Conservation (phyloP, 2,888 invertebrate genomes). For the Dryococelus australis region DNA sequence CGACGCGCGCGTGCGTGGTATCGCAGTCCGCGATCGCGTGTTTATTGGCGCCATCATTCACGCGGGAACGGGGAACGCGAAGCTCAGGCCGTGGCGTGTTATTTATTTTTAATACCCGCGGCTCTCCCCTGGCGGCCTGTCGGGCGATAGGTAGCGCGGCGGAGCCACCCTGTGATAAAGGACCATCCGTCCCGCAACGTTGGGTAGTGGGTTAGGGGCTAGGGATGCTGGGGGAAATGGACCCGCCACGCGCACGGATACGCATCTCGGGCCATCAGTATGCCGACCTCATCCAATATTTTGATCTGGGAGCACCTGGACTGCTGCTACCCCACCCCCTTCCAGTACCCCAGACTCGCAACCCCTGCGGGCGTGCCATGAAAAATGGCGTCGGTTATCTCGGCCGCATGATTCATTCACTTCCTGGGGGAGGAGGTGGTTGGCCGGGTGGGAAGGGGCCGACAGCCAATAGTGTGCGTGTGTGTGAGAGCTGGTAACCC, state of each 20-base stretch:
- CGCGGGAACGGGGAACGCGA: background rate
- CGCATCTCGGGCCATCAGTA: conserved; percentile 24
- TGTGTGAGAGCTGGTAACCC: background rate
- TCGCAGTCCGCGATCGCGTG: background rate
- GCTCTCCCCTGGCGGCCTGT: background rate
- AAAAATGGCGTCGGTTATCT: conserved; percentile 28
- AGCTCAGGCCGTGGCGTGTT: background rate
- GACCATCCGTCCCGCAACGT: background rate
- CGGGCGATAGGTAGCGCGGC: conserved; percentile 4
- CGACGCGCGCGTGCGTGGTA: background rate
- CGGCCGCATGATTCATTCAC: conserved; percentile 28
- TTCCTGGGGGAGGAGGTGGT: conserved; percentile 16
- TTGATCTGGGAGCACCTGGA: conserved; percentile 27
- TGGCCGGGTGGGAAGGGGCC: conserved; percentile 17
- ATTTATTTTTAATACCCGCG: conserved; percentile 16
- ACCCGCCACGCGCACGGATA: background rate
- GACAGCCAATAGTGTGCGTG: conserved; percentile 12
- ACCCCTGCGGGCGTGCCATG: conserved; percentile 19
- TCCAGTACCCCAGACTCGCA: background rate
- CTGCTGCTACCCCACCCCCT: background rate
- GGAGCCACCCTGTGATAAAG: background rate
- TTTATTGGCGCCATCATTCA: background rate
- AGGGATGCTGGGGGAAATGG: background rate
- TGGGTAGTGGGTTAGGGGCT: background rate
- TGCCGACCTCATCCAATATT: conserved; percentile 23